A percentile compares a stretch with the other conserved stretches of the same genome.
These are phyloP conservation scores for Ambastaia sidthimunki DNA, from an alignment of 2,797 vertebrate genomes.

Conservation along the genomic window DNA sequence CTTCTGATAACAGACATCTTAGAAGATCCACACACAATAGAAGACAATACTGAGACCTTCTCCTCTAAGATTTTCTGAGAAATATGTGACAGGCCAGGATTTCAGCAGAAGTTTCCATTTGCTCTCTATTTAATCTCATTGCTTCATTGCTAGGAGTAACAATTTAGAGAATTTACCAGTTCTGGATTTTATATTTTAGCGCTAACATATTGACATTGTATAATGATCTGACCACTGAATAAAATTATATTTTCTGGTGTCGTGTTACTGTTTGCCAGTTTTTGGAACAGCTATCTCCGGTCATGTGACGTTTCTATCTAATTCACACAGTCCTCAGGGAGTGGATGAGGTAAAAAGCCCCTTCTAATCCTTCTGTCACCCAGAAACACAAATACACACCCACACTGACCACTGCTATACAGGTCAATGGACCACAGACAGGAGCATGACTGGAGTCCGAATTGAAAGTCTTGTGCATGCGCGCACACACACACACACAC, in stretches of 20 bases:
- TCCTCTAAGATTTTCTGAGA: background rate
- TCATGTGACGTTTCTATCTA: conserved; percentile 49
- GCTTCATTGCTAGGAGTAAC: background rate
- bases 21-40: too few species aligned
- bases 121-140: background rate
- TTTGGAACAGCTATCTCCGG: conserved; percentile 32
- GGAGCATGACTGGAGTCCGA: conserved; percentile 71
- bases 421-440: conserved; percentile 62
- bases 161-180: background rate
- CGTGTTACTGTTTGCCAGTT: conserved; percentile 31
- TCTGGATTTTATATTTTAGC: background rate
- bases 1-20: too few species aligned
- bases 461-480: conserved; percentile 69
- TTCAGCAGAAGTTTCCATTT: background rate
- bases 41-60: too few species aligned
- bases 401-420: conserved; percentile 44
- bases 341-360: conserved; percentile 51
- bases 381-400: conserved; percentile 40
- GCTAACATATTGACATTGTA: conserved; percentile 6
- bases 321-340: conserved; percentile 50
- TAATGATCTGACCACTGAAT: background rate
- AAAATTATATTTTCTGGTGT: conserved; percentile 24
- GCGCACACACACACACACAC: conserved; percentile 28
- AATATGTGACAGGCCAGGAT: background rate
- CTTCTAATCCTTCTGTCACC: conserved; percentile 55